Evolutionary conservation across 2,113 vertebrate species (phyloP), one percentile per base, ranked within the genome.

Genomic region (Ceyx margarethae): DNA sequence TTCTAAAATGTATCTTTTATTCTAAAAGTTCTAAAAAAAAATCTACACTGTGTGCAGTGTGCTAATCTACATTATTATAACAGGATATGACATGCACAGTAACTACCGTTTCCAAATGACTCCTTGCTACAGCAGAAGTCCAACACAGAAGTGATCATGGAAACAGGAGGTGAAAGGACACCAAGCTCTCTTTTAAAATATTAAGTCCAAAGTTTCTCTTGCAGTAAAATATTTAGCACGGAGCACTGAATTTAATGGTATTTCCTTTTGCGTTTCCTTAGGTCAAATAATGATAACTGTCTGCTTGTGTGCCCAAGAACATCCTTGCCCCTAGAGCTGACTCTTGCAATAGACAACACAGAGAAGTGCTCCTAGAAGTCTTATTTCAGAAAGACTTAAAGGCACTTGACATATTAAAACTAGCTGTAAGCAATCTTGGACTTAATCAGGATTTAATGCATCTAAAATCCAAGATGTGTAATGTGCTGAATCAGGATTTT

Each of bases 381-480:
- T 85, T 31, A 62, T 50, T 21, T 61, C 11, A 7, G 64, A 73
- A 79, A 67, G 26, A 37, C 15, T 75, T 21, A 48, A 48, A 48
- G 77, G 71, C 91, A 93, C 89, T 72, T 87, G 91, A 89, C 69
- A 67, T 51, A 89, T 42, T 57, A 77, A 87, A 95, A 68, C 45
- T 26, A 26, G 25, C 71, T 17, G 5, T 37, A 71, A 79, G 87
- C 71, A 90, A 93, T 57, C 18, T 43, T 40, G 81, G 78, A 93
- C 46, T 74, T 84, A 92, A 88, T 85, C 74, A 77, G 64, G 56
- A 68, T 61, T 89, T 79, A 67, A 79, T n/a, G 80, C 62, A 61
- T n/a, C 54, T 91, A 87, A 89, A 87, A 89, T 87, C 48, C 40
- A n/a, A 71, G 56, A 61, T 18, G 25, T 29, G 61, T 66, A 85